Percentiles rank a stretch among this genome's conserved stretches.
phyloP scores from a whole-genome alignment of 2,113 vertebrate genomes.

The Callionymus lyra region DNA sequence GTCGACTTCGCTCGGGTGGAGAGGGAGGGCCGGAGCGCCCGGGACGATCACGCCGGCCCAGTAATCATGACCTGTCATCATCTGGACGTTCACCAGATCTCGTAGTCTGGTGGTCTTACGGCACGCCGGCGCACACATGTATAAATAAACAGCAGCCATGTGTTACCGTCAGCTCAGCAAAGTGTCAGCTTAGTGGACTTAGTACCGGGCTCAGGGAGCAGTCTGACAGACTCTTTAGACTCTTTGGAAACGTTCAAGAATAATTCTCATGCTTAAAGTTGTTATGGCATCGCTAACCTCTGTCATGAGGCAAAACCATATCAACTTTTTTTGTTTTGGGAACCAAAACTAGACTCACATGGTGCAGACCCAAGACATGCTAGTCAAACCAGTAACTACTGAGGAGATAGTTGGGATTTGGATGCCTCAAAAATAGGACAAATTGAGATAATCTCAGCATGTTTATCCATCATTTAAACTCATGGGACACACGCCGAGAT shows the following conservation, averaged over 20 bases:
- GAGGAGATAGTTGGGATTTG: not conserved
- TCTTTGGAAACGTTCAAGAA: not conserved
- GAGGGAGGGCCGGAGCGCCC: conserved; percentile 32
- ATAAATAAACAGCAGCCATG: conserved; percentile 35
- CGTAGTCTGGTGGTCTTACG: conserved; percentile 32
- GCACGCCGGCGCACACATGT: conserved; percentile 17
- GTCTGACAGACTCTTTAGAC: too few relatives aligned
- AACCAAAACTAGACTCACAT: too few relatives aligned
- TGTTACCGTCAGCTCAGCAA: conserved; percentile 7
- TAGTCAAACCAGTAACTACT: conserved; percentile 11
- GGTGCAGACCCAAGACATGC: conserved; percentile 2
- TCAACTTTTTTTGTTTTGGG: too few relatives aligned
- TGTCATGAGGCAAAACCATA: too few relatives aligned
- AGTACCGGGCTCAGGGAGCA: conserved; percentile 12
- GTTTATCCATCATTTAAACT: not conserved
- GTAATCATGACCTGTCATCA: conserved; percentile 47
- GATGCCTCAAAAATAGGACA: not conserved
- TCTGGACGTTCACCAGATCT: conserved; percentile 33
- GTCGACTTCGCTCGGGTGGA: conserved; percentile 48
- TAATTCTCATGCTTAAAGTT: too few relatives aligned
- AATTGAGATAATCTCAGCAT: not conserved
- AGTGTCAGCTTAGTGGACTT: conserved; percentile 32
- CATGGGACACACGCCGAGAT: conserved; percentile 13
- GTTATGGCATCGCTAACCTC: too few relatives aligned
- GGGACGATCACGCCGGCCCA: conserved; percentile 47